phyloP scores from a whole-genome alignment of 1,140 invertebrate genomes.

The Pectinophora gossypiella region DNA sequence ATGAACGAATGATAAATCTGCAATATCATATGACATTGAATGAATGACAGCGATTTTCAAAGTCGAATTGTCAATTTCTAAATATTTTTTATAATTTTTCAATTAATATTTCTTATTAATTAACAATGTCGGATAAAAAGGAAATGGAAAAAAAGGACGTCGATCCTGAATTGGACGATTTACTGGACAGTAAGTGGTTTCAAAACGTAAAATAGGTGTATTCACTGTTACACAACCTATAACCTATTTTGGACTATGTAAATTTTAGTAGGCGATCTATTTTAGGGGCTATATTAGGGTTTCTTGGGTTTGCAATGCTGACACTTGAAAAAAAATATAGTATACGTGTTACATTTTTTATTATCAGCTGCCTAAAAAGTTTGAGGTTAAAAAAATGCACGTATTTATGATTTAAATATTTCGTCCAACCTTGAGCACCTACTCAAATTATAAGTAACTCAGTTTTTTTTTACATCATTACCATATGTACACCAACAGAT shows the following conservation, averaged over 20 bases:
- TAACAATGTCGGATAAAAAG: conserved; percentile 58
- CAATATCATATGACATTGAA: too few relatives aligned
- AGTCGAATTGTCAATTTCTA: background rate
- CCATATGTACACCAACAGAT: background rate
- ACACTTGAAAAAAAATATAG: background rate
- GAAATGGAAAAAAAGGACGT: conserved; percentile 45
- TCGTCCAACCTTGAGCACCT: too few relatives aligned
- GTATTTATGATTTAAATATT: background rate
- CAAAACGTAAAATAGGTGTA: conserved; percentile 1
- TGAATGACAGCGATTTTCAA: too few relatives aligned
- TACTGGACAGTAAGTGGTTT: conserved; percentile 60
- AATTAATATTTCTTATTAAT: conserved; percentile 2
- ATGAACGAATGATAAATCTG: too few relatives aligned
- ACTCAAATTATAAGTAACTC: too few relatives aligned
- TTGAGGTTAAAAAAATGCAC: background rate
- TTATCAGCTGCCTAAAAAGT: background rate
- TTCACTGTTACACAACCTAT: conserved; percentile 38
- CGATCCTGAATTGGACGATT: conserved; percentile 63
- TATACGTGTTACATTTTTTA: background rate
- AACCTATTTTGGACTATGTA: conserved; percentile 8
- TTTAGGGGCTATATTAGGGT: too few relatives aligned
- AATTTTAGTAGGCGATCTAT: too few relatives aligned
- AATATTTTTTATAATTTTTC: background rate
- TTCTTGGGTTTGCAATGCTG: background rate
- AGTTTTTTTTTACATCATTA: background rate